Evolutionary conservation across 2,113 vertebrate genomes (phyloP).

Genomic region (Festucalex cinctus): DNA sequence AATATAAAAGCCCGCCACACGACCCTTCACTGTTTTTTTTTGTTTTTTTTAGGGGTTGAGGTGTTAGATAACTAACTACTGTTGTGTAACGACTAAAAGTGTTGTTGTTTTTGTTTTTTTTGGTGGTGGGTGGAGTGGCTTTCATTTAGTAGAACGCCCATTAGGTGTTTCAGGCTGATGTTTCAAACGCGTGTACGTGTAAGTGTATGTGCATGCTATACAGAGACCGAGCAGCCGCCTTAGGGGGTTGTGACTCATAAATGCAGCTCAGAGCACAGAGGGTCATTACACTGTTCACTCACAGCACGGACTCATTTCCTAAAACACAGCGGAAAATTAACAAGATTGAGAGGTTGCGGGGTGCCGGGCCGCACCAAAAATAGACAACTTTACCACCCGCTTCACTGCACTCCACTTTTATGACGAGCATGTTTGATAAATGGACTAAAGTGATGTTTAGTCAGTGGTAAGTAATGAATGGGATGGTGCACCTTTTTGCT

Average conservation of each 20-base stretch:
- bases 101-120: conserved; percentile 4
- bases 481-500: conserved; percentile 12
- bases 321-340: conserved; percentile 69
- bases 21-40: neutral
- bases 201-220: conserved; percentile 16
- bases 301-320: conserved; percentile 66
- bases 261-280: conserved; percentile 61
- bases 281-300: conserved; percentile 69
- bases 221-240: conserved; percentile 33
- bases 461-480: conserved; percentile 16
- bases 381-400: conserved; percentile 47
- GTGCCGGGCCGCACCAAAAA: conserved; percentile 47
- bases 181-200: conserved; percentile 24
- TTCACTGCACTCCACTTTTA: conserved; percentile 29
- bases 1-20: neutral
- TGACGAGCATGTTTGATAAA: conserved; percentile 48
- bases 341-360: conserved; percentile 33
- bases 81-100: conserved; percentile 31
- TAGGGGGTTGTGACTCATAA: conserved; percentile 66
- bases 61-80: neutral
- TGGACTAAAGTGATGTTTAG: conserved; percentile 23
- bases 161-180: conserved; percentile 25
- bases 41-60: neutral
- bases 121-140: neutral
- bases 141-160: conserved; percentile 16